phyloP scores from a whole-genome alignment of 1,140 invertebrate species.

The Latrodectus geometricus region DNA sequence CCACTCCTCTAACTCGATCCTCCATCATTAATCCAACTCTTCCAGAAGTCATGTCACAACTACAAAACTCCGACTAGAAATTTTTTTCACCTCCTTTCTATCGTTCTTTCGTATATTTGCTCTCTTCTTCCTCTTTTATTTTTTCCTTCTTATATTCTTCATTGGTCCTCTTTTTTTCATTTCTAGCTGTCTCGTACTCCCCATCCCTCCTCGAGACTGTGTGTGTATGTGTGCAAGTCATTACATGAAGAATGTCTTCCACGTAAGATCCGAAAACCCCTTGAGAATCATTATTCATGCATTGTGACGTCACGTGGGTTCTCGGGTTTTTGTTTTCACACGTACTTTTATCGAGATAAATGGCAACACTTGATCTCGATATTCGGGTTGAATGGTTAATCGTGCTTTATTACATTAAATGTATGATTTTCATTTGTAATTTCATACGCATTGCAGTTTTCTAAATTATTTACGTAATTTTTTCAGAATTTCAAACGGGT shows the following conservation, averaged over 20 bases:
- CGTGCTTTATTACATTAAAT: too few species aligned
- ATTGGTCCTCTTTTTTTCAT: constrained; percentile 26
- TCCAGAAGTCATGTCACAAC: constrained; percentile 60
- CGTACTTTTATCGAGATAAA: too few species aligned
- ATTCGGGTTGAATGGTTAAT: too few species aligned
- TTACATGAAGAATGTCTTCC: constrained; percentile 43
- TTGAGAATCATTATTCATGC: constrained; percentile 52
- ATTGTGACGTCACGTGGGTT: constrained; percentile 33
- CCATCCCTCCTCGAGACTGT: neutral
- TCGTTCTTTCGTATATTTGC: constrained; percentile 7
- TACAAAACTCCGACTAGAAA: constrained; percentile 57
- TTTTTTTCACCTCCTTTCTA: constrained; percentile 39
- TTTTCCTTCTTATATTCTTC: constrained; percentile 11
- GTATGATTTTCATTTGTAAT: too few species aligned
- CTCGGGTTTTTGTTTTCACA: neutral
- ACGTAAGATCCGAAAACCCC: constrained; percentile 43
- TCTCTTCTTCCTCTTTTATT: constrained; percentile 32
- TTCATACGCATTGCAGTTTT: too few species aligned
- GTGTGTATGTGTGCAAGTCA: constrained; percentile 19
- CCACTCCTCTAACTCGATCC: constrained; percentile 56
- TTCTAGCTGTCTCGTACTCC: neutral
- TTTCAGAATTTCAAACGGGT: too few species aligned
- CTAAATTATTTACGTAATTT: too few species aligned
- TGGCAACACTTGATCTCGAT: too few species aligned
- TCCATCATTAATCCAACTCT: constrained; percentile 57